phyloP scores from a whole-genome alignment of 2,113 vertebrate species.

The Rhinogobius similis region DNA sequence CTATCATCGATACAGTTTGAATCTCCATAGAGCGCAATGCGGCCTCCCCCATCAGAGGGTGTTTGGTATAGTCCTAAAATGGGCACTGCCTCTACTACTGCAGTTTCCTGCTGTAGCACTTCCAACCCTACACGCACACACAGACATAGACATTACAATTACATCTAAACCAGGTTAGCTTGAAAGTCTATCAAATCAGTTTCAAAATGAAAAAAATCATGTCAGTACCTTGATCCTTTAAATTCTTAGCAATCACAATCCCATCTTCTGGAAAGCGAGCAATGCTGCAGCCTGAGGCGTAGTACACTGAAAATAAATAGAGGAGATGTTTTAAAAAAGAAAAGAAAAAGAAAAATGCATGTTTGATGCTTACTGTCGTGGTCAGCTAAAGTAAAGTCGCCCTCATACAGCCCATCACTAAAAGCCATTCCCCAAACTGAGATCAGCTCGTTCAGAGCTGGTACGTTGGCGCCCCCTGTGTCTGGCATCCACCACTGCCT shows the following conservation, averaged over 20 bases:
- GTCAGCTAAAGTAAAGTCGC: constrained; percentile 92
- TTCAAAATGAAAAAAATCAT: neutral
- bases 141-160: neutral
- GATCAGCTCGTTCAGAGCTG: constrained; percentile 94
- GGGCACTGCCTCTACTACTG: constrained; percentile 89
- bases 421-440: constrained; percentile 98
- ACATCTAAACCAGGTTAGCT: neutral
- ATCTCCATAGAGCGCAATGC: constrained; percentile 93
- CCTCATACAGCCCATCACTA: constrained; percentile 95
- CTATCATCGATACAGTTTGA: constrained; percentile 98
- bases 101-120: constrained; percentile 94
- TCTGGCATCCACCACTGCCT: constrained; percentile 99
- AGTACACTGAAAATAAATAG: constrained; percentile 86
- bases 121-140: constrained; percentile 90
- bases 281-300: constrained; percentile 96
- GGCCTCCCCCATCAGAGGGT: constrained; percentile 87
- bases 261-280: constrained; percentile 95
- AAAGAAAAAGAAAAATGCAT: neutral
- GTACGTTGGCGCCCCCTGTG: constrained; percentile 95
- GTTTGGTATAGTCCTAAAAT: constrained; percentile 95
- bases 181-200: neutral
- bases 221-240: constrained; percentile 95
- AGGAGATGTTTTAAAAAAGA: neutral
- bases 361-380: constrained; percentile 90
- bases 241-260: constrained; percentile 91